Conservation (phyloP, 2,797 vertebrate genomes). For the Philypnodon macrostomus region DNA sequence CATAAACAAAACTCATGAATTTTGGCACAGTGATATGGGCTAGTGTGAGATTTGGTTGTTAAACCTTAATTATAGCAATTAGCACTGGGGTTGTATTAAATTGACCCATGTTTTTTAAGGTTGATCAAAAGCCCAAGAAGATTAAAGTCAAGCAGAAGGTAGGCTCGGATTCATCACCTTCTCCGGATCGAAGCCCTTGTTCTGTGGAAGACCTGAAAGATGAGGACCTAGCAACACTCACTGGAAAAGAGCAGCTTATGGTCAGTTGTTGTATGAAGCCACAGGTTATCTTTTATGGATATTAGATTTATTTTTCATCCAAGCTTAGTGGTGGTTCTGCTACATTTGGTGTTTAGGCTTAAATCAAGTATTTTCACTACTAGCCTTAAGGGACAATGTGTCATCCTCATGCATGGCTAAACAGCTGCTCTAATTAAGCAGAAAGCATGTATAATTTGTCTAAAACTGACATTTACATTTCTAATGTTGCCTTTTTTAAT, state of each 20-base stretch:
- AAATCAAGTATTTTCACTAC: constrained; percentile 7
- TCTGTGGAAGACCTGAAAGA: constrained; percentile 60
- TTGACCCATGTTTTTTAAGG: constrained; percentile 1
- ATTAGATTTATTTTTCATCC: too few relatives aligned
- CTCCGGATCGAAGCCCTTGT: constrained; percentile 51
- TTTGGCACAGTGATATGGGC: too few relatives aligned
- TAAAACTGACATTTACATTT: not conserved
- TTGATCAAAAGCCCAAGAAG: not conserved
- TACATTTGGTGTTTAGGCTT: not conserved
- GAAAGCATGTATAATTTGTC: not conserved
- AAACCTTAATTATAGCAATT: too few relatives aligned
- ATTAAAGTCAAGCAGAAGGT: constrained; percentile 23
- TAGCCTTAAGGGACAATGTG: constrained; percentile 11
- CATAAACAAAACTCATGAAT: too few relatives aligned
- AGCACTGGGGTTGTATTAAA: too few relatives aligned
- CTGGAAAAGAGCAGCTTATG: constrained; percentile 75
- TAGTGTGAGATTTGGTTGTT: too few relatives aligned
- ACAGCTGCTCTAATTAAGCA: constrained; percentile 15
- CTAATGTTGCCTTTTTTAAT: too few relatives aligned
- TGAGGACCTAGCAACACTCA: constrained; percentile 58
- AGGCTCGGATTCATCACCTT: constrained; percentile 14
- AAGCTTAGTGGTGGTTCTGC: too few relatives aligned
- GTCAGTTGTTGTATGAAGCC: constrained; percentile 34
- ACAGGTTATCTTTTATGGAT: too few relatives aligned
- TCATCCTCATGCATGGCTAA: constrained; percentile 28